Conservation (phyloP, 2,113 vertebrate genomes). For the Corythaeola cristata region DNA sequence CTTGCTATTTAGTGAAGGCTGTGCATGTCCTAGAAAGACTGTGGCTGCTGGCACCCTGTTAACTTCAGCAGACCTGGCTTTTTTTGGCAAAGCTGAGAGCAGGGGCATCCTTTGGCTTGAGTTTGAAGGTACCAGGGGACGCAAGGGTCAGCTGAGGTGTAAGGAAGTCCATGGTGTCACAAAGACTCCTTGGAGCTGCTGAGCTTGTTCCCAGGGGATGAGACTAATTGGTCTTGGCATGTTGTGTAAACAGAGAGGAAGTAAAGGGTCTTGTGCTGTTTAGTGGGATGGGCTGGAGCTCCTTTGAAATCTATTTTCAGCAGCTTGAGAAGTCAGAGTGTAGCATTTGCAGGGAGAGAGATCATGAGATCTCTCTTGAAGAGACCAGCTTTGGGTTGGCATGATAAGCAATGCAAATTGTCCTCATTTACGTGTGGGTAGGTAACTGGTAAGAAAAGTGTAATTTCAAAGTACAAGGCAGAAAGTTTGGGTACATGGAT, state of each 20-base stretch:
- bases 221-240: not conserved
- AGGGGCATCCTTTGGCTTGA: not conserved
- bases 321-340: not conserved
- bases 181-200: not conserved
- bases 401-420: not conserved
- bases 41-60: not conserved
- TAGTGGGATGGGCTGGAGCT: not conserved
- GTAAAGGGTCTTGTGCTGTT: not conserved
- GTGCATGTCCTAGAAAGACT: not conserved
- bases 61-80: not conserved
- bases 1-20: not conserved
- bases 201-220: not conserved
- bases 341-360: not conserved
- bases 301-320: not conserved
- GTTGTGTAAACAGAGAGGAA: not conserved
- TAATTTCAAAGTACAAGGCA: not conserved
- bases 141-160: not conserved
- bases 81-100: not conserved
- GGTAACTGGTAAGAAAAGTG: not conserved
- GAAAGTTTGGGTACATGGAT: not conserved
- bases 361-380: not conserved
- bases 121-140: not conserved
- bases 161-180: not conserved
- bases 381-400: not conserved
- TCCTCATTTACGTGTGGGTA: not conserved